These are phyloP conservation scores for Drosophila triauraria DNA, from an alignment of 1,140 invertebrate species.

Conservation along the genomic window DNA sequence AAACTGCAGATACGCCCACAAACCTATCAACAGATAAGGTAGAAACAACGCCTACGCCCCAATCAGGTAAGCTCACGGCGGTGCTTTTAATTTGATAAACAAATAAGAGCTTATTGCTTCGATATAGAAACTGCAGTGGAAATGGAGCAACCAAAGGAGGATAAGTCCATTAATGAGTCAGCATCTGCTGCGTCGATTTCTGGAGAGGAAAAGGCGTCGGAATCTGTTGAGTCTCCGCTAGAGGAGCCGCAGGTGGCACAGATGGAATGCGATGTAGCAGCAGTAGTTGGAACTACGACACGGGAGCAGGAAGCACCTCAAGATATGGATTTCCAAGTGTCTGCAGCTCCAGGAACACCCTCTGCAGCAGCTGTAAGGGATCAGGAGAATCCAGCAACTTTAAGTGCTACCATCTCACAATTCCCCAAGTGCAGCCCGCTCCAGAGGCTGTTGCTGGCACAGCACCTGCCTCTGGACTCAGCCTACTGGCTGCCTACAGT, in stretches of 20 bases:
- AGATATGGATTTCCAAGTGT: slow-evolving; percentile 30
- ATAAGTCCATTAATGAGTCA: slow-evolving; percentile 1
- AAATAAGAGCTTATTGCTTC: neutral
- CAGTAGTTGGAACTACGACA: neutral
- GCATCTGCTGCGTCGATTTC: too few relatives aligned
- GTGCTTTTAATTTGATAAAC: slow-evolving; percentile 3
- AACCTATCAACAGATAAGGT: slow-evolving; percentile 26
- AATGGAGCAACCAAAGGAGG: slow-evolving; percentile 1
- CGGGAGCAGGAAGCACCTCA: neutral
- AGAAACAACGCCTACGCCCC: slow-evolving; percentile 26
- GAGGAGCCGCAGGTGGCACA: neutral
- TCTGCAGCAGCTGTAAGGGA: neutral
- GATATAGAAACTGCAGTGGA: slow-evolving; percentile 8
- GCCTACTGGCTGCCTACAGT: slow-evolving; percentile 69
- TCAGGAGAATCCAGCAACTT: neutral
- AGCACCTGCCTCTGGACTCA: slow-evolving; percentile 38
- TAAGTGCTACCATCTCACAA: neutral
- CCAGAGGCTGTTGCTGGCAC: slow-evolving; percentile 8
- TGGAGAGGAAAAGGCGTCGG: neutral
- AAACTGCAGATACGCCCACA: neutral
- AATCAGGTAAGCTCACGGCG: slow-evolving; percentile 33
- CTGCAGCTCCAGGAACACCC: too few relatives aligned
- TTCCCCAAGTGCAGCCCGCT: slow-evolving; percentile 9
- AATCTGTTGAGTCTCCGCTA: neutral
- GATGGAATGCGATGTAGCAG: slow-evolving; percentile 22